Evolutionary conservation across 2,888 invertebrate species (phyloP), one percentile per base, ranked within the genome.

Genomic region (Melanotus villosus): DNA sequence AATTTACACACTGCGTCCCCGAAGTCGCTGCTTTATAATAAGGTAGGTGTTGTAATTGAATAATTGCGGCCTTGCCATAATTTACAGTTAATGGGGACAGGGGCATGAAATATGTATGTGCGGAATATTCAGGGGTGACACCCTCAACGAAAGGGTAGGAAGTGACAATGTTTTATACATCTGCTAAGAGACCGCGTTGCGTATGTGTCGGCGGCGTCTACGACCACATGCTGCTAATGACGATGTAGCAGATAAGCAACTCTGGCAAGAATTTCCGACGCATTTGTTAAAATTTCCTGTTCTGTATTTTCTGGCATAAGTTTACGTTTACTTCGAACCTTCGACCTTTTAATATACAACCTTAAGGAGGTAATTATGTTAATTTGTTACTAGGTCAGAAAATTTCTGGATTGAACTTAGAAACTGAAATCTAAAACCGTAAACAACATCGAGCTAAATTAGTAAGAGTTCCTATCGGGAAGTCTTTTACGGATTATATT

Each of bases 101-200:
- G 75, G 75, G 77, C 77, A 82, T 82, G 80, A 81, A 81, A 81
- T 82, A 81, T 82, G 81, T 77, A 79, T 78, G 75, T 72, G 76
- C 74, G 71, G 76, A 76, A 76, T 76, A 80, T 78, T 76, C 71
- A 74, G 71, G 79, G 79, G 80, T 77, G 79, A 75, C 79, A 79
- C 79, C 80, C 80, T 78, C n/a, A n/a, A 69, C 70, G 78, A 79
- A 79, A 79, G 81, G 81, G 80, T 80, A 80, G 81, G 80, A 80
- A 80, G 80, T 79, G 81, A 81, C 81, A 79, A 82, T 80, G 81
- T 82, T 82, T 80, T 80, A 80, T 80, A 79, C 81, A 82, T 82
- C 80, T 81, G 81, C 78, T 78, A 73, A 70, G 66, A 65, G 65
- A 63, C 65, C 65, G 62, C 60, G n/a, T n/a, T 66, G 62, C 62